Base-by-base conservation (phyloP, 2,797 vertebrate genomes). In the Sebastiscus albofasciatus region DNA sequence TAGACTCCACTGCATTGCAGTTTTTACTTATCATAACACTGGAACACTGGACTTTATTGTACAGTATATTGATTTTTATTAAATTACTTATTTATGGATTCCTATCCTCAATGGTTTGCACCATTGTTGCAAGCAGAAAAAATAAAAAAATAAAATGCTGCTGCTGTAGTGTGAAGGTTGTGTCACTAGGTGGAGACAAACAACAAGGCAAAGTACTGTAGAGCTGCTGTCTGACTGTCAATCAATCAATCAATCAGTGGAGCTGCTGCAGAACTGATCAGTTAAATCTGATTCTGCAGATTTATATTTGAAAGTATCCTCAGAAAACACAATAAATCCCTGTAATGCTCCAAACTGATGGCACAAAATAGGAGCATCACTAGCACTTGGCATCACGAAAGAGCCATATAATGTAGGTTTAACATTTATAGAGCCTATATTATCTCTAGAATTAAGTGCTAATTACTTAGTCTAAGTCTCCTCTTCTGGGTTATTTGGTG, bases 141-240 rank as follows among this genome's bases (percentile, higher is more conserved):
- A 65, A 39, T 4, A 6, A 4, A 34, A 10, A 36, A 29, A 31
- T 4, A 14, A 31, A 4, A 18, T 22, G 2, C 12, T 2, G 13
- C 22, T 14, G 0, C 18, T 85, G 83, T 31, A 65, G 1, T 84
- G 27, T 67, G 4, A 4, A 11, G 1, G 4, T 18, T 0, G 20
- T 3, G 52, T 6, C 94, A 65, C 88, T 85, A 93, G 93, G 61
- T 85, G 91, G 90, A 87, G 90, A 89, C 92, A 94, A 24, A 83
- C 54, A 58, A 13, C 58, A 56, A 66, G 34, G 9, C 0, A 73
- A 14, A 20, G 22, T 3, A 2, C 8, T 66, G 8, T 2, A n/a
- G 18, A 20, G 46, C 1, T 1, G 6, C 68, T 70, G 26, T 72
- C 33, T 22, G 31, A 2, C 24, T 46, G 34, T 1, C 27, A 6